Base-by-base conservation (phyloP, 2,888 invertebrate species). In the Brachypalpus laphriformis region DNA sequence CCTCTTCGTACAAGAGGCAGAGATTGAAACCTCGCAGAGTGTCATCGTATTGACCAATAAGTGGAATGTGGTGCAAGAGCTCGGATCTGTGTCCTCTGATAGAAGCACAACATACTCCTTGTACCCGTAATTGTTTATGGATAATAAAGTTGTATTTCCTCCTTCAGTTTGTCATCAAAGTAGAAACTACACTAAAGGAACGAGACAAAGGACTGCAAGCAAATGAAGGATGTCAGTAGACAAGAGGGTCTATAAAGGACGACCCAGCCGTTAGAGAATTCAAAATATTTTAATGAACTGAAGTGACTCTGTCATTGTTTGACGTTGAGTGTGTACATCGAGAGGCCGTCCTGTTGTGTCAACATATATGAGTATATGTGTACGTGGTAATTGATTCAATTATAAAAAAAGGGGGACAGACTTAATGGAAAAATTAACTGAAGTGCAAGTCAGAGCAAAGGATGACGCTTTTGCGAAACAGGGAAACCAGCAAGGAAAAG, bases 221-320 rank as follows among this genome's bases (percentile, higher is more conserved):
- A 68, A 68, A 63, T 74, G 71, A 68, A 72, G 77, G 71, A 83
- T 51, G 57, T 57, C 57, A 49, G 63, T 63, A 37, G 57, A 47
- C 7, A 18, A 68, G 49, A 18, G 37, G 42, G 70, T 34, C 40
- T 54, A 76, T 37, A 74, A 72, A 70, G 63, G 70, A 68, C 74
- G 31, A 68, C 66, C 20, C 34, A 63, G 68, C 63, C 75, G 59
- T 80, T 80, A 59, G 54, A 66, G 81, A 85, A 85, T 66, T 85
- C 66, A 81, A 85, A 85, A 85, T 85, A 85, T 85, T 85, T 85
- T 85, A 85, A 85, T 81, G 81, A 85, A 85, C 85, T 85, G 71
- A 85, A 85, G 85, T 81, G 85, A 71, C 70, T 71, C 40, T 81
- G 85, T 59, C 81, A 85, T 85, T 85, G 85, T 85, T 85, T 72